Conservation (phyloP, 2,888 invertebrate species). For the Oscheius sp. region DNA sequence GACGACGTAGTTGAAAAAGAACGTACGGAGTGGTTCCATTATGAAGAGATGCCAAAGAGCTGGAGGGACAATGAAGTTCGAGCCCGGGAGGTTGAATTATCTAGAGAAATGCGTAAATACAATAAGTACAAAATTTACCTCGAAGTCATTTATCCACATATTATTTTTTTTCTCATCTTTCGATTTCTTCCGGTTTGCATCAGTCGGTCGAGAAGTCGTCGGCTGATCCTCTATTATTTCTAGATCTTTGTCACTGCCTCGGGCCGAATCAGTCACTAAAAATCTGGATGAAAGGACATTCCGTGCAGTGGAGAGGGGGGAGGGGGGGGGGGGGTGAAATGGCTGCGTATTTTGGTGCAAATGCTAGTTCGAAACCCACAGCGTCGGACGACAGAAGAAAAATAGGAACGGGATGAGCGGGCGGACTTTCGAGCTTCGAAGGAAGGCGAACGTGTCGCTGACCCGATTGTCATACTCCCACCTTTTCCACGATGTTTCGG, state of each 20-base stretch:
- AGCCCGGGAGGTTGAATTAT: conserved; percentile 58
- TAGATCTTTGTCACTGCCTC: conserved; percentile 28
- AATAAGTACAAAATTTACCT: too few species aligned
- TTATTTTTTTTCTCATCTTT: conserved; percentile 17
- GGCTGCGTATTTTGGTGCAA: too few species aligned
- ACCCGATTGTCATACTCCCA: conserved; percentile 21
- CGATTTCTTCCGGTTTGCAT: conserved; percentile 4
- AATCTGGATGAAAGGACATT: too few species aligned
- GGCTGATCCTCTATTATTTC: conserved; percentile 23
- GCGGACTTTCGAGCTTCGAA: conserved; percentile 35
- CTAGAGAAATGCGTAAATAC: too few species aligned
- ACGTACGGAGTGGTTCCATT: not conserved
- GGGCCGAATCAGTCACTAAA: conserved; percentile 18
- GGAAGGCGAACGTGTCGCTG: conserved; percentile 32
- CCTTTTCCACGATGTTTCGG: conserved; percentile 14
- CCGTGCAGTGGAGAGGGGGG: too few species aligned
- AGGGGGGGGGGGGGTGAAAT: too few species aligned
- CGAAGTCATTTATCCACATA: conserved; percentile 11
- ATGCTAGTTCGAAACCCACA: conserved; percentile 27
- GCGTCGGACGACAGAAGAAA: conserved; percentile 21
- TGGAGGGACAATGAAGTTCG: conserved; percentile 52
- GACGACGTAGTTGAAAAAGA: too few species aligned
- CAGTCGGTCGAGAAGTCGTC: conserved; percentile 5
- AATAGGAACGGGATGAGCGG: conserved; percentile 24
- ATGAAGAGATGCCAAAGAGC: conserved; percentile 22